Percentiles rank a stretch among this genome's conserved stretches.
These are phyloP conservation scores for Cirrhinus molitorella DNA, from an alignment of 2,797 vertebrate genomes.

Conservation along the genomic window DNA sequence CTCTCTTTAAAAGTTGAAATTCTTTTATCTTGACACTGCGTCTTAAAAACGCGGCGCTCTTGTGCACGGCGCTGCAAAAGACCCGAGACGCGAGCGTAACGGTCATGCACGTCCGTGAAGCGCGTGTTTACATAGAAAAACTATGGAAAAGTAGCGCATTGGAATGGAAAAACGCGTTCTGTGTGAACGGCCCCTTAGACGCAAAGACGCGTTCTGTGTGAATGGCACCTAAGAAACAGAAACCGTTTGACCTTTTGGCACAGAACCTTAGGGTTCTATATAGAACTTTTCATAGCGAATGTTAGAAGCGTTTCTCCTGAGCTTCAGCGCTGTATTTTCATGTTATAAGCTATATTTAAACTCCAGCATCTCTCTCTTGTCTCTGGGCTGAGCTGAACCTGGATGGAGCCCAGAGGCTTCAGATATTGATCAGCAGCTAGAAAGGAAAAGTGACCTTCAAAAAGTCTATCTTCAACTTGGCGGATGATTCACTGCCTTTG, in stretches of 20 bases:
- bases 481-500: slow-evolving; percentile 43
- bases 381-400: slow-evolving; percentile 10
- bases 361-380: slow-evolving; percentile 13
- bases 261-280: not conserved
- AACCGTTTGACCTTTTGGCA: not conserved
- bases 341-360: slow-evolving; percentile 3
- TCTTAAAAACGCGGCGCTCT: no score
- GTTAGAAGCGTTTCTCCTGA: not conserved
- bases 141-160: no score
- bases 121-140: no score
- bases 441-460: slow-evolving; percentile 45
- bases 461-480: slow-evolving; percentile 32
- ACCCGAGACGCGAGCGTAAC: no score
- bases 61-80: no score
- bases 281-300: not conserved
- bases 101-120: no score
- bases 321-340: not conserved
- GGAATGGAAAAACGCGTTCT: no score
- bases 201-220: no score
- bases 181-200: no score
- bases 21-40: no score
- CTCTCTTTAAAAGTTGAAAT: no score
- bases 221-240: no score
- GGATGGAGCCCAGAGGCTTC: slow-evolving; percentile 26
- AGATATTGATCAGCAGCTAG: slow-evolving; percentile 34